Conservation (phyloP, 1,140 invertebrate species). For the Trachymyrmex cornetzi region DNA sequence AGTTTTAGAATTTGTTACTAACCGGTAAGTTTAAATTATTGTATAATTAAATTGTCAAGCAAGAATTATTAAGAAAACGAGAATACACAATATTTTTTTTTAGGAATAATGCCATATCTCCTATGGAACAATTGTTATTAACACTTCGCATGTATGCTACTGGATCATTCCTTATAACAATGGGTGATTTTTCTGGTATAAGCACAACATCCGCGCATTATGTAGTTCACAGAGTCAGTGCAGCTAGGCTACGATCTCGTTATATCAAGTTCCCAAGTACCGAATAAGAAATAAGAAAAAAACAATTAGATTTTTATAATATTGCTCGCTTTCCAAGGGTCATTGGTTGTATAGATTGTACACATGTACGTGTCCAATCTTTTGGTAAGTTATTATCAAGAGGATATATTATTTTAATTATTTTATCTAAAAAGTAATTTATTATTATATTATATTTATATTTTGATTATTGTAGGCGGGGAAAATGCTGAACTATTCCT, state of each 20-base stretch:
- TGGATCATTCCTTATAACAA: slow-evolving; percentile 8
- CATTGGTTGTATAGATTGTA: not conserved
- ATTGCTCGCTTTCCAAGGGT: not conserved
- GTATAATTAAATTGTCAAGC: too few species aligned
- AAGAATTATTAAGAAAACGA: too few species aligned
- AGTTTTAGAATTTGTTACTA: too few species aligned
- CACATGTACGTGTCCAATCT: slow-evolving; percentile 7
- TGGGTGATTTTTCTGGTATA: not conserved
- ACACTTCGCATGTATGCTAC: slow-evolving; percentile 7
- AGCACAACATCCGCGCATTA: not conserved
- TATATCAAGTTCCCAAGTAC: slow-evolving; percentile 5
- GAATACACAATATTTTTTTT: too few species aligned
- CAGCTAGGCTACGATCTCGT: not conserved
- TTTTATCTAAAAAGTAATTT: too few species aligned
- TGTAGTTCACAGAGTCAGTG: not conserved
- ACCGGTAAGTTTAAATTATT: too few species aligned
- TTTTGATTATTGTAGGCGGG: too few species aligned
- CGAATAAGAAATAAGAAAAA: not conserved
- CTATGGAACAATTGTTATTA: not conserved
- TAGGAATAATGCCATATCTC: not conserved
- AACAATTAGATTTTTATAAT: slow-evolving; percentile 9
- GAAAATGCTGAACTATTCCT: too few species aligned
- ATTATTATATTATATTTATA: too few species aligned
- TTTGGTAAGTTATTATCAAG: not conserved
- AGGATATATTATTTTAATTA: not conserved